Percentiles rank a stretch among this genome's conserved stretches.
These are phyloP conservation scores for Monochamus saltuarius DNA, from an alignment of 1,140 invertebrate genomes.

Conservation along the genomic window DNA sequence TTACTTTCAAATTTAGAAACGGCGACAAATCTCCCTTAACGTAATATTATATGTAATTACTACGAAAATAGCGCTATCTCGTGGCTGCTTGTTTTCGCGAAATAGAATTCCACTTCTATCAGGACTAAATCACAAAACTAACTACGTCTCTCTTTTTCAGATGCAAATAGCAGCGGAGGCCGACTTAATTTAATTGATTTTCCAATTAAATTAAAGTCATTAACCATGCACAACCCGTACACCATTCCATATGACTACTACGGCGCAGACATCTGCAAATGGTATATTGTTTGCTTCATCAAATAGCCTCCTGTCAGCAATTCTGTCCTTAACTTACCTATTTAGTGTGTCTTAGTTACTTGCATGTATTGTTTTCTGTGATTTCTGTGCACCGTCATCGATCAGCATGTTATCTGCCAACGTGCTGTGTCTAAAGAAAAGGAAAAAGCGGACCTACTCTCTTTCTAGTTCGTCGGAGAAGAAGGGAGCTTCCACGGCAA, in stretches of 20 bases:
- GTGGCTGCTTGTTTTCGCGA: too few species aligned
- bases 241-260: not conserved
- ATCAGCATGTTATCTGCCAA: constrained; percentile 40
- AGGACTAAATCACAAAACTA: too few species aligned
- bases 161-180: not conserved
- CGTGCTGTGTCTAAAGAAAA: constrained; percentile 43
- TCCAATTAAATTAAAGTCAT: constrained; percentile 13
- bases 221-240: not conserved
- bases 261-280: constrained; percentile 10
- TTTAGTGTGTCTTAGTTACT: too few species aligned
- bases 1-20: too few species aligned
- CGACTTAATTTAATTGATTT: constrained; percentile 14
- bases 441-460: constrained; percentile 40
- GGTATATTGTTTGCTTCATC: not conserved
- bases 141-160: constrained; percentile 5
- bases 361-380: constrained; percentile 5
- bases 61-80: too few species aligned
- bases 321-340: not conserved
- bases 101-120: too few species aligned
- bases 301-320: not conserved
- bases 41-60: too few species aligned
- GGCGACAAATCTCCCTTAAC: too few species aligned
- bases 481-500: not conserved
- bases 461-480: constrained; percentile 12
- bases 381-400: not conserved